phyloP scores from a whole-genome alignment of 2,888 invertebrate species.

The Acleris laterana region DNA sequence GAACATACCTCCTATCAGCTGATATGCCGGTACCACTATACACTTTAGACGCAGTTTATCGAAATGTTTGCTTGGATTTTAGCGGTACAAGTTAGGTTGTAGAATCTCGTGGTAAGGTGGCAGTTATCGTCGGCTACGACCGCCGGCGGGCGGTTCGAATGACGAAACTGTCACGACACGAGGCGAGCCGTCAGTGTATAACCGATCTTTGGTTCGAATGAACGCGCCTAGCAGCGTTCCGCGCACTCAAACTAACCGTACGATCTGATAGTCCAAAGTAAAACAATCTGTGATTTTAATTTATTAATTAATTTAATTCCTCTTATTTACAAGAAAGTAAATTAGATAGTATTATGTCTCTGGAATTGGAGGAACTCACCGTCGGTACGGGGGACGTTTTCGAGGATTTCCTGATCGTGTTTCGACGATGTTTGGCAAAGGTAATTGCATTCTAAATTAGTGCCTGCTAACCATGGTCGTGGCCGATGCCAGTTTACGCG shows the following conservation, averaged over 20 bases:
- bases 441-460: conserved; percentile 84
- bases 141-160: conserved; percentile 63
- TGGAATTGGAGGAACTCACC: conserved; percentile 86
- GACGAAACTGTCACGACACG: conserved; percentile 53
- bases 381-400: conserved; percentile 88
- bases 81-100: conserved; percentile 21
- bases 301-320: conserved; percentile 49
- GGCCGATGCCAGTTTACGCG: conserved; percentile 53
- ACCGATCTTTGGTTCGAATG: conserved; percentile 53
- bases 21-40: conserved; percentile 51
- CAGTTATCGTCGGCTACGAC: conserved; percentile 44
- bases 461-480: conserved; percentile 56
- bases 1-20: conserved; percentile 59
- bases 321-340: conserved; percentile 51
- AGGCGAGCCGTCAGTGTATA: conserved; percentile 59
- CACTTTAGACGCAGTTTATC: neutral
- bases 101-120: conserved; percentile 37
- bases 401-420: conserved; percentile 89
- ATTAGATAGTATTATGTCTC: conserved; percentile 77
- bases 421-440: conserved; percentile 88
- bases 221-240: conserved; percentile 53
- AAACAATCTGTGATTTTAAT: conserved; percentile 67
- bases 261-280: conserved; percentile 70
- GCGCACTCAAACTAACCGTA: conserved; percentile 60
- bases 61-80: conserved; percentile 4